Conservation (phyloP, 1,140 invertebrate genomes). For the Heliothis subflexa region DNA sequence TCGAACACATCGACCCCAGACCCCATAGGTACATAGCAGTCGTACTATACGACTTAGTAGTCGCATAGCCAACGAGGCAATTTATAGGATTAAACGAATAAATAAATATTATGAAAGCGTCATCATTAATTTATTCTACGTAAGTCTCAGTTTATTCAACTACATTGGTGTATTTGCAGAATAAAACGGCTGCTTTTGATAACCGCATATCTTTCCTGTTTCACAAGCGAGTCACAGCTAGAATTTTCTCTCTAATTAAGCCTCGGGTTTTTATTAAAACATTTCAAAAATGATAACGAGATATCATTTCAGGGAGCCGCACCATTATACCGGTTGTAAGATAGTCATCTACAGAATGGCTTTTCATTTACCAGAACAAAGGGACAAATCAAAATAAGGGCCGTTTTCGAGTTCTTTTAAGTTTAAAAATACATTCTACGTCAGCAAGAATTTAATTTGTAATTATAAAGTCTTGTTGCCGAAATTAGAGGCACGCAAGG, state of each 20-base stretch:
- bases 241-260: conserved; percentile 33
- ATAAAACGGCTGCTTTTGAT: neutral
- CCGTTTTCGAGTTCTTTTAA: conserved; percentile 63
- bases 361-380: conserved; percentile 67
- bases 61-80: neutral
- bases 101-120: too few species aligned
- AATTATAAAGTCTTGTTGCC: conserved; percentile 51
- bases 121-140: too few species aligned
- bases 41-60: neutral
- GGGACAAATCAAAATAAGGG: conserved; percentile 69
- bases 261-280: conserved; percentile 46
- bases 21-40: neutral
- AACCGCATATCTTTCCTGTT: neutral
- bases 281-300: conserved; percentile 57
- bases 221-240: conserved; percentile 9
- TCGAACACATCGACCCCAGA: too few species aligned
- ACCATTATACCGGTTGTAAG: conserved; percentile 58
- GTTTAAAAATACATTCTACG: conserved; percentile 60
- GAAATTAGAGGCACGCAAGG: conserved; percentile 18
- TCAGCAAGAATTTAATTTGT: conserved; percentile 57
- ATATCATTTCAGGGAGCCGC: conserved; percentile 48
- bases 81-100: neutral
- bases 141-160: neutral
- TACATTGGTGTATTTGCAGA: neutral
- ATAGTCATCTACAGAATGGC: conserved; percentile 66